Conservation (phyloP, 2,888 invertebrate genomes). For the Acanthoscelides obtectus region DNA sequence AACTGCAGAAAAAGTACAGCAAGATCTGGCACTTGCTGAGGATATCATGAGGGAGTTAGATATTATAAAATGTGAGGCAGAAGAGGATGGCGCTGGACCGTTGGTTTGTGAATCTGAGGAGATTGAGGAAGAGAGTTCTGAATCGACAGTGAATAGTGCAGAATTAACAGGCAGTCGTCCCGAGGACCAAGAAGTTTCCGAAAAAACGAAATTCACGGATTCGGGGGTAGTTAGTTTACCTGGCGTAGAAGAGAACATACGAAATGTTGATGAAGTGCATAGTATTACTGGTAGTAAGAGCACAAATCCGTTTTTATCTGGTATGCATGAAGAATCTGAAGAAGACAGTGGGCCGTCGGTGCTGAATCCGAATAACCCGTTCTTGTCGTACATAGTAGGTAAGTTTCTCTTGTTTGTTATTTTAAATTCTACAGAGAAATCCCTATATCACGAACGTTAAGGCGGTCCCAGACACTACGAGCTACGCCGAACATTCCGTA, state of each 20-base stretch:
- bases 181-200: background rate
- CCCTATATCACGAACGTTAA: too few species aligned
- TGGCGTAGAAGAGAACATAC: background rate
- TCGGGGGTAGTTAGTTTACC: background rate
- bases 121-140: background rate
- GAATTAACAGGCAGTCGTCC: background rate
- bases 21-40: slow-evolving; percentile 12
- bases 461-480: too few species aligned
- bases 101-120: background rate
- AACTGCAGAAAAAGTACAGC: slow-evolving; percentile 6
- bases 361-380: slow-evolving; percentile 16
- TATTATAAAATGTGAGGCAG: slow-evolving; percentile 1
- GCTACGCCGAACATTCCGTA: too few species aligned
- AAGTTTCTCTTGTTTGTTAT: background rate
- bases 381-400: slow-evolving; percentile 6
- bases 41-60: slow-evolving; percentile 16
- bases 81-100: background rate
- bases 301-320: slow-evolving; percentile 16
- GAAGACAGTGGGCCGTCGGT: background rate
- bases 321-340: background rate
- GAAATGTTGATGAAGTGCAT: background rate
- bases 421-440: too few species aligned
- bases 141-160: background rate
- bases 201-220: background rate
- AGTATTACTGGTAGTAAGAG: background rate